These are phyloP conservation scores for Ibycter americanus DNA, from an alignment of 2,797 vertebrate species.

Conservation along the genomic window DNA sequence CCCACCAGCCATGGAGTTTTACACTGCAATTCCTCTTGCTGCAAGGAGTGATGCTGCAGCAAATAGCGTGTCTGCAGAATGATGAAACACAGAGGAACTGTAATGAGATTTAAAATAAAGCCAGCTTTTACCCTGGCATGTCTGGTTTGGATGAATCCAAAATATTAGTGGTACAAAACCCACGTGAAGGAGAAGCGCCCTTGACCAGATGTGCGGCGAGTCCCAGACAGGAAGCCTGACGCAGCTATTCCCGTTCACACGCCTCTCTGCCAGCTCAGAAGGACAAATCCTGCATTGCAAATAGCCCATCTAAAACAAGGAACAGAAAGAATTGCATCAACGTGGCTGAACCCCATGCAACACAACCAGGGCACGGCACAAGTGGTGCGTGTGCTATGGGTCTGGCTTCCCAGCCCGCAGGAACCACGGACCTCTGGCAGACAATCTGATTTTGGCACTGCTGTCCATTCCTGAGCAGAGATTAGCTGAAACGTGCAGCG, in stretches of 20 bases:
- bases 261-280: not conserved
- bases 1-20: not conserved
- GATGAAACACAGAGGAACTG: constrained; percentile 49
- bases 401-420: not conserved
- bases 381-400: rapidly evolving
- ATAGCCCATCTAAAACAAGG: not conserved
- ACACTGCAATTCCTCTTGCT: constrained; percentile 13
- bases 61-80: not conserved
- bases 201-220: rapidly evolving
- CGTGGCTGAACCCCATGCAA: rapidly evolving
- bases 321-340: rapidly evolving
- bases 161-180: not conserved
- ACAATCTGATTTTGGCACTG: not conserved
- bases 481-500: rapidly evolving
- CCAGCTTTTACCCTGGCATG: constrained; percentile 25
- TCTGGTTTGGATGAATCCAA: constrained; percentile 13
- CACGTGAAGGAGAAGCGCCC: not conserved
- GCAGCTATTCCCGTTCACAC: not conserved
- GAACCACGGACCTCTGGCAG: not conserved
- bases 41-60: constrained; percentile 19
- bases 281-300: not conserved
- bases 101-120: constrained; percentile 48
- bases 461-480: not conserved
- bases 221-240: not conserved
- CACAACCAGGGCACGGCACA: rapidly evolving